Evolutionary conservation across 1,140 invertebrate genomes (phyloP).

Genomic region (Brachionus calyciflorus): DNA sequence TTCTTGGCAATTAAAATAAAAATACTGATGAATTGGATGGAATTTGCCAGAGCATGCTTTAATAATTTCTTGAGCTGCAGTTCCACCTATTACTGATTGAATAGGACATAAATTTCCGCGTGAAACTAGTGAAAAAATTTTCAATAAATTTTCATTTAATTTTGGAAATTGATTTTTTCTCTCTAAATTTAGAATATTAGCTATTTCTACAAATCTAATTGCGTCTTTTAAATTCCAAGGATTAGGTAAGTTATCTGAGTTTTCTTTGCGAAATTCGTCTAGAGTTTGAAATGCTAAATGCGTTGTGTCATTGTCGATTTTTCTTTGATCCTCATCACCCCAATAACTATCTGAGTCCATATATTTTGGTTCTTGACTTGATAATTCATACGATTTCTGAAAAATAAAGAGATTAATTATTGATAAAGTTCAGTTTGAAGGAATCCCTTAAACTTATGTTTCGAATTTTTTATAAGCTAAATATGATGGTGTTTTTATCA

Average conservation of each 20-base stretch:
- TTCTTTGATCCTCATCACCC: conserved; percentile 68
- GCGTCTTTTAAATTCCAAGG: conserved; percentile 32
- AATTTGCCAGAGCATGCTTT: conserved; percentile 89
- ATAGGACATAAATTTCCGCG: conserved; percentile 84
- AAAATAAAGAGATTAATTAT: neutral
- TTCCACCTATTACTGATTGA: conserved; percentile 87
- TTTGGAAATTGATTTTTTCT: conserved; percentile 63
- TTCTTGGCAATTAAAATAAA: conserved; percentile 94
- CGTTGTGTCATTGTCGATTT: conserved; percentile 79
- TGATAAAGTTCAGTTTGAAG: neutral
- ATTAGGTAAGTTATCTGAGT: neutral
- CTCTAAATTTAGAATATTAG: neutral
- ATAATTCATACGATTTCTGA: conserved; percentile 71
- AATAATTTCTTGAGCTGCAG: conserved; percentile 94
- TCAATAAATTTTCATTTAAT: conserved; percentile 71
- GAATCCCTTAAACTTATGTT: no score
- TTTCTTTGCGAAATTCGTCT: conserved; percentile 34
- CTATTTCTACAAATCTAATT: neutral
- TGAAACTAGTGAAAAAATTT: conserved; percentile 64
- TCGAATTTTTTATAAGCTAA: no score
- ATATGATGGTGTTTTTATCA: no score
- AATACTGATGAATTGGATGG: conserved; percentile 85
- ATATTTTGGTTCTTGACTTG: conserved; percentile 77
- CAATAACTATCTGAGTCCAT: conserved; percentile 62
- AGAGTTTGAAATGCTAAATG: conserved; percentile 81